phyloP scores from a whole-genome alignment of 1,140 invertebrate species.

The Diorhabda carinulata region DNA sequence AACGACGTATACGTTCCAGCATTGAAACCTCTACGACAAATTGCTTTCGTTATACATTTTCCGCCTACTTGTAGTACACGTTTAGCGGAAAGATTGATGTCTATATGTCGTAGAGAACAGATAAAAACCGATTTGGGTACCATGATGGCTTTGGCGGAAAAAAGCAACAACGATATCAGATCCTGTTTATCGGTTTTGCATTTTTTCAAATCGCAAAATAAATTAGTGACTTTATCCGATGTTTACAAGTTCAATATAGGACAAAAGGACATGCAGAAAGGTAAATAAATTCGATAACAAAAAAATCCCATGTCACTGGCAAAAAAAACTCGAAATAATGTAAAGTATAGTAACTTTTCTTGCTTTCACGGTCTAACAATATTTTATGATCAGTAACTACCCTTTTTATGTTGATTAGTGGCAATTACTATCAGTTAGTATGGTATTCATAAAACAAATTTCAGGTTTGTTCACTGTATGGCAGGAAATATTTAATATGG shows the following conservation, averaged over 20 bases:
- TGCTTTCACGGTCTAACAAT: too few relatives aligned
- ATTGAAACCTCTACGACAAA: slow-evolving; percentile 67
- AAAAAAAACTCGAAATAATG: too few relatives aligned
- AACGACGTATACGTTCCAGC: slow-evolving; percentile 90
- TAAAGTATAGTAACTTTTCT: too few relatives aligned
- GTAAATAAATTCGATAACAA: neutral
- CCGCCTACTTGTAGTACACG: slow-evolving; percentile 60
- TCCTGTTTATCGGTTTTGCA: slow-evolving; percentile 84
- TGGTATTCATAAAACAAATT: too few relatives aligned
- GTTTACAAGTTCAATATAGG: slow-evolving; percentile 70
- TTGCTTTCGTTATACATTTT: slow-evolving; percentile 72
- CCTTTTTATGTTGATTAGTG: too few relatives aligned
- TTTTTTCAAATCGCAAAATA: slow-evolving; percentile 58
- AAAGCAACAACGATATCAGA: slow-evolving; percentile 82
- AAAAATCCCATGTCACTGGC: too few relatives aligned
- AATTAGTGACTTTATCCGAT: slow-evolving; percentile 59
- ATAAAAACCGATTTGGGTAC: slow-evolving; percentile 68
- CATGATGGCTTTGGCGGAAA: slow-evolving; percentile 72
- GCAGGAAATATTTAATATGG: slow-evolving; percentile 72
- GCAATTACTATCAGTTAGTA: too few relatives aligned
- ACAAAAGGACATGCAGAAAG: slow-evolving; percentile 79
- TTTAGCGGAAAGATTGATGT: slow-evolving; percentile 62
- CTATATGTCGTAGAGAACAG: slow-evolving; percentile 66
- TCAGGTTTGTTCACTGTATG: slow-evolving; percentile 77
- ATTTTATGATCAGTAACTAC: too few relatives aligned